Conservation (phyloP, 2,113 vertebrate species). For the Galbula dea region DNA sequence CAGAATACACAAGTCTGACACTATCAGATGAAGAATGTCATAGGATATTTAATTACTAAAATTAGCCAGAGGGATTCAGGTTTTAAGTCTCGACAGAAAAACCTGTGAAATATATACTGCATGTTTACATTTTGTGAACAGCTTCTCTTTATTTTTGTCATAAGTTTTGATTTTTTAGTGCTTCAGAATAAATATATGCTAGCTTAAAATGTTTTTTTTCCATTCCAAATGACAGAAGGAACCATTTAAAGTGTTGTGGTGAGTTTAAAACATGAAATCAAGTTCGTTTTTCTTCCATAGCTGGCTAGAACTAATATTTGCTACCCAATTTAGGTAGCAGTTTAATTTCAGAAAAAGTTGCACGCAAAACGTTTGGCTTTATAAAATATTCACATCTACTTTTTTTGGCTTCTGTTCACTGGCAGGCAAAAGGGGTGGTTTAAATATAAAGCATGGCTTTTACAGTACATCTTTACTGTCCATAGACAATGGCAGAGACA, state of each 20-base stretch:
- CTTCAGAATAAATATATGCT: slow-evolving; percentile 7
- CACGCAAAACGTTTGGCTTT: background rate
- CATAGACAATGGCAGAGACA: background rate
- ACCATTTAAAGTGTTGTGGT: slow-evolving; percentile 49
- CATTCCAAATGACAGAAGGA: slow-evolving; percentile 33
- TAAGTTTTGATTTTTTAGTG: slow-evolving; percentile 25
- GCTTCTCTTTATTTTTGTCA: slow-evolving; percentile 37
- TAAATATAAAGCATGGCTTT: background rate
- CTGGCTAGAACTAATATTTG: slow-evolving; percentile 56
- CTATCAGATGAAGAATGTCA: slow-evolving; percentile 44
- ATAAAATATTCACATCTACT: slow-evolving; percentile 7
- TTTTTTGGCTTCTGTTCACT: slow-evolving; percentile 3
- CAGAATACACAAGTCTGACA: slow-evolving; percentile 40
- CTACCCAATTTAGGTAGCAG: slow-evolving; percentile 32
- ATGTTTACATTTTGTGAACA: slow-evolving; percentile 21
- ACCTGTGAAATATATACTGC: slow-evolving; percentile 5
- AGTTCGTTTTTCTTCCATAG: background rate
- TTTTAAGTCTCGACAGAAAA: slow-evolving; percentile 10
- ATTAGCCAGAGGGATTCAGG: slow-evolving; percentile 15
- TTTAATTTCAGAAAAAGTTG: slow-evolving; percentile 29
- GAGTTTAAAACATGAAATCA: slow-evolving; percentile 37
- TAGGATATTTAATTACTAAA: slow-evolving; percentile 44
- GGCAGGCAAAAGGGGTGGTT: background rate
- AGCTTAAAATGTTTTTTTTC: background rate
- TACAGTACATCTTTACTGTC: background rate